Evolutionary conservation across 2,797 vertebrate species (phyloP), one percentile per base, ranked within the genome.

Genomic region (Argyrosomus regius): DNA sequence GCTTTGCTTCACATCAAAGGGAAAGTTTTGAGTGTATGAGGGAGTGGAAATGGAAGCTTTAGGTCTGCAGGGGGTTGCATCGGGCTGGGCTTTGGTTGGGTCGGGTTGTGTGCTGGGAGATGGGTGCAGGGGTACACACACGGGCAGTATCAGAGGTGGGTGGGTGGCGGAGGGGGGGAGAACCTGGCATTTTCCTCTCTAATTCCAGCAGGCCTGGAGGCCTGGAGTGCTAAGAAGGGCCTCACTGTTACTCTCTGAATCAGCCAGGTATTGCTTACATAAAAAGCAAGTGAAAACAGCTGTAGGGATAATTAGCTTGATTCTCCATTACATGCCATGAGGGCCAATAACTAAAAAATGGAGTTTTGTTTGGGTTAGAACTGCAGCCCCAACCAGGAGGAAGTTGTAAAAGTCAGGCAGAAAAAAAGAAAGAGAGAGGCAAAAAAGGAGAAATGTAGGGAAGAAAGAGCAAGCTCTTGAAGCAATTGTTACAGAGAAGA

Each of bases 261-360:
- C 96, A 97, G 95, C 93, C 95, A 96, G 96, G 96, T 97, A 97
- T 97, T 97, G 95, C 96, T 97, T 96, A 97, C 96, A 96, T 98
- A 96, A 97, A 97, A 97, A 94, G 95, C 96, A 97, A 97, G 96
- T 96, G 95, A 96, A 97, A 96, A 96, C 96, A 97, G 96, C 96
- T 97, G 96, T 95, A 96, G 95, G 90, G 95, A 95, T 96, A 97
- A 96, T 97, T 97, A 96, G 95, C 95, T 97, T 96, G 94, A 96
- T 96, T 96, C 96, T 97, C 96, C 96, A 95, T 96, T 96, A 97
- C 96, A 97, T 96, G 95, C 96, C 94, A 91, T 94, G 96, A 94
- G 96, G 96, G 94, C 95, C 95, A 96, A 95, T 96, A 97, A 96
- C 94, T 94, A 96, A 97, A 95, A 96, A 96, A 96, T 95, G 93